Percentiles rank a stretch among this genome's conserved stretches.
These are phyloP conservation scores for Candidula unifasciata DNA, from an alignment of 2,888 invertebrate genomes.

Conservation along the genomic window DNA sequence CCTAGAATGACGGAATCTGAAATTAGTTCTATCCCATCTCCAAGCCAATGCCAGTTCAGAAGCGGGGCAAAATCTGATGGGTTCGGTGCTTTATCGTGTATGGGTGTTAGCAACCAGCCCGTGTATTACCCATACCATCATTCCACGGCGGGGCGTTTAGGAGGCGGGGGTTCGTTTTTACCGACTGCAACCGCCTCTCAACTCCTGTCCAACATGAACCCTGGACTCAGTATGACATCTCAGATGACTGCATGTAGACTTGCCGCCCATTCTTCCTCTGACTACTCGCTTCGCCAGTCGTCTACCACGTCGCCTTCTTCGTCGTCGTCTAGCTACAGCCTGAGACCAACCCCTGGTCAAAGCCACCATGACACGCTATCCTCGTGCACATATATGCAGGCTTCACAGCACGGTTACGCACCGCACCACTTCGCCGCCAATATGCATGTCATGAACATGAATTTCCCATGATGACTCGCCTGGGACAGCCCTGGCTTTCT, in stretches of 20 bases:
- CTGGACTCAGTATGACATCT: conserved; percentile 55
- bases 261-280: conserved; percentile 55
- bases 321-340: conserved; percentile 64
- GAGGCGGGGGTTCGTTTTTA: conserved; percentile 44
- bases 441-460: conserved; percentile 75
- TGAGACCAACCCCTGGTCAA: conserved; percentile 63
- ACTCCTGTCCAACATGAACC: conserved; percentile 43
- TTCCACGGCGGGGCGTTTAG: conserved; percentile 53
- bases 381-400: conserved; percentile 75
- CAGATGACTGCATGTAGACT: conserved; percentile 61
- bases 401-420: conserved; percentile 71
- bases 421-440: conserved; percentile 71
- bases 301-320: conserved; percentile 50
- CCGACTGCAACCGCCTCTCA: conserved; percentile 43
- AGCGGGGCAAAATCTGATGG: conserved; percentile 29
- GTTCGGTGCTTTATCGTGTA: conserved; percentile 31
- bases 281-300: conserved; percentile 62
- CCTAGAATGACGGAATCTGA: conserved; percentile 55
- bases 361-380: conserved; percentile 67
- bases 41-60: conserved; percentile 67
- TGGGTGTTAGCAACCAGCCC: conserved; percentile 60
- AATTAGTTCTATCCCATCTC: conserved; percentile 45
- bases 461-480: conserved; percentile 71
- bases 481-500: conserved; percentile 52
- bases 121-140: conserved; percentile 73